A percentile compares a stretch with the other conserved stretches of the same genome.
These are phyloP conservation scores for Pangasius sanitwongsei DNA, from an alignment of 2,797 vertebrate genomes.

Conservation along the genomic window DNA sequence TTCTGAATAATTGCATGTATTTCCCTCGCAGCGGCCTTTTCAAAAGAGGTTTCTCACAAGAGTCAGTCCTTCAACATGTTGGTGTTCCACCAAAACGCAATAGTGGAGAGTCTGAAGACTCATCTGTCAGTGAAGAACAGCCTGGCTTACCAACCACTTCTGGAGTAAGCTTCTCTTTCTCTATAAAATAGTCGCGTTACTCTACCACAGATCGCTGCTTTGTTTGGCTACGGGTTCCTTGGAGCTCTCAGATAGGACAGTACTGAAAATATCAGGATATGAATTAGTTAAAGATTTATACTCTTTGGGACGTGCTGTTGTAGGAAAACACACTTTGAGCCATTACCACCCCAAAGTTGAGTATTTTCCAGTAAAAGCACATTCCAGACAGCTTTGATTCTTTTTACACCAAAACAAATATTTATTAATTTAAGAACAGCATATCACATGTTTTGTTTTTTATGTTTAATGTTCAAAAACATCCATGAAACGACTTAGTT, in stretches of 20 bases:
- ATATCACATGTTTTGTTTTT: too few relatives aligned
- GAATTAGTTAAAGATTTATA: background rate
- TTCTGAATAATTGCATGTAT: background rate
- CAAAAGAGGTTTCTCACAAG: constrained; percentile 86
- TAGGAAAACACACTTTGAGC: background rate
- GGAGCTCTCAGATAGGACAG: background rate
- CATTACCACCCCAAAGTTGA: background rate
- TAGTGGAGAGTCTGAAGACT: constrained; percentile 89
- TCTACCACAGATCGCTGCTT: background rate
- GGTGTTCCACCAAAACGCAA: constrained; percentile 88
- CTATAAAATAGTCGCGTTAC: background rate
- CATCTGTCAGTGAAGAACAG: constrained; percentile 86
- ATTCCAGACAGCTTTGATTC: background rate
- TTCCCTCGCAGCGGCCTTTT: constrained; percentile 79
- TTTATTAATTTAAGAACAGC: too few relatives aligned
- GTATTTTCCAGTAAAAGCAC: background rate
- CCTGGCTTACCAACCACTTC: constrained; percentile 87
- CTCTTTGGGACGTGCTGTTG: background rate
- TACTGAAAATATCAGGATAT: background rate
- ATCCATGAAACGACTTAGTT: too few relatives aligned
- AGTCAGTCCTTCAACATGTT: constrained; percentile 95
- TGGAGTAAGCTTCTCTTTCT: constrained; percentile 83
- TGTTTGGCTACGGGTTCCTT: background rate
- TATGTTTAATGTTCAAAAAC: too few relatives aligned
- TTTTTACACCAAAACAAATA: background rate